A percentile compares a stretch with the other conserved stretches of the same genome.
These are phyloP conservation scores for Neodon shergylaensis DNA, from an alignment of 2,113 vertebrate genomes.

Conservation along the genomic window DNA sequence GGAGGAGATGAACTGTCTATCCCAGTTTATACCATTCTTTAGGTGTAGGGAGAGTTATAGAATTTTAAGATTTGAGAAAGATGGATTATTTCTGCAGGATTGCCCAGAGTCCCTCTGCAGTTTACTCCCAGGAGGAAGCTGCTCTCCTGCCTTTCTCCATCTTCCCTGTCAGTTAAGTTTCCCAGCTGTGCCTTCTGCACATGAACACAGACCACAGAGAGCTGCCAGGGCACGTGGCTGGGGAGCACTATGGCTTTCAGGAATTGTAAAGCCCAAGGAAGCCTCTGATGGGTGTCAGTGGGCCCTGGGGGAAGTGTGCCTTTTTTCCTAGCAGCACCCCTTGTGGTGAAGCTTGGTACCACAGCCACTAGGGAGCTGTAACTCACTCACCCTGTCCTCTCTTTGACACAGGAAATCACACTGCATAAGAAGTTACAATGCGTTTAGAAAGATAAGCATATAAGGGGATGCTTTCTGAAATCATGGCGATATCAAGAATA, in stretches of 20 bases:
- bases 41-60: neutral
- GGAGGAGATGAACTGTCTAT: neutral
- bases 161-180: neutral
- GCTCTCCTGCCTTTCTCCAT: neutral
- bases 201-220: neutral
- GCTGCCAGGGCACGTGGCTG: neutral
- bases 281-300: neutral
- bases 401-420: neutral
- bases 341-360: neutral
- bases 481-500: constrained; percentile 11
- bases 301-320: neutral
- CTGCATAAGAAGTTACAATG: neutral
- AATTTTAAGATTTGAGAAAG: neutral
- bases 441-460: neutral
- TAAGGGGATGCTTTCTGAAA: neutral
- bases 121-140: neutral
- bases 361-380: neutral
- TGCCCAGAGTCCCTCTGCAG: neutral
- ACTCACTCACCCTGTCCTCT: neutral
- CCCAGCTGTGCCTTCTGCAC: neutral
- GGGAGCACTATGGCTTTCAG: neutral
- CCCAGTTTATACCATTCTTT: neutral
- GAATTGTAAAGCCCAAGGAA: rapidly evolving
- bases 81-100: neutral
- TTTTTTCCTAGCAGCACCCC: neutral